Percentiles rank a stretch among this genome's conserved stretches.
Conservation (phyloP, 2,797 vertebrate genomes). For the Pangasius macronema region DNA sequence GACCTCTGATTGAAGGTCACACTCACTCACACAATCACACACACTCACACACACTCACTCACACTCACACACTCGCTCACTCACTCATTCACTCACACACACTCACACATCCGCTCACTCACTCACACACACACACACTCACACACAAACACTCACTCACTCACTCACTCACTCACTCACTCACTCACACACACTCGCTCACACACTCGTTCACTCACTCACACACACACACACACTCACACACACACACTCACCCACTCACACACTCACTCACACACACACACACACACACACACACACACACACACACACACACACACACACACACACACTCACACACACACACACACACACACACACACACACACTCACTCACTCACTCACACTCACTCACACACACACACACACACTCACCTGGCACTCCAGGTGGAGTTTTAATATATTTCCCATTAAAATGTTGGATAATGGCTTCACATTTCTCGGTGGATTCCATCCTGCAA, state of each 20-base stretch:
- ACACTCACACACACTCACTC: neutral
- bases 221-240: too few relatives aligned
- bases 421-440: slow-evolving; percentile 89
- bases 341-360: too few relatives aligned
- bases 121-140: slow-evolving; percentile 65
- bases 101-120: slow-evolving; percentile 65
- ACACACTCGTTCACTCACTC: too few relatives aligned
- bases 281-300: too few relatives aligned
- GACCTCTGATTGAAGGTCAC: too few relatives aligned
- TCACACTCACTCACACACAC: neutral
- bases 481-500: slow-evolving; percentile 93
- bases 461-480: slow-evolving; percentile 95
- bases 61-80: neutral
- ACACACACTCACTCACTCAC: too few relatives aligned
- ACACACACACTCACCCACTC: too few relatives aligned
- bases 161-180: neutral
- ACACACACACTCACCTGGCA: slow-evolving; percentile 77
- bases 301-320: too few relatives aligned
- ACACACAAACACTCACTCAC: neutral
- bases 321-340: too few relatives aligned
- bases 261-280: too few relatives aligned
- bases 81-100: slow-evolving; percentile 62
- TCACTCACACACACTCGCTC: too few relatives aligned
- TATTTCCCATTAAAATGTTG: slow-evolving; percentile 96
- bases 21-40: too few relatives aligned